Percentiles rank a stretch among this genome's conserved stretches.
Conservation (phyloP, 2,888 invertebrate genomes). For the Fabriciana adippe region DNA sequence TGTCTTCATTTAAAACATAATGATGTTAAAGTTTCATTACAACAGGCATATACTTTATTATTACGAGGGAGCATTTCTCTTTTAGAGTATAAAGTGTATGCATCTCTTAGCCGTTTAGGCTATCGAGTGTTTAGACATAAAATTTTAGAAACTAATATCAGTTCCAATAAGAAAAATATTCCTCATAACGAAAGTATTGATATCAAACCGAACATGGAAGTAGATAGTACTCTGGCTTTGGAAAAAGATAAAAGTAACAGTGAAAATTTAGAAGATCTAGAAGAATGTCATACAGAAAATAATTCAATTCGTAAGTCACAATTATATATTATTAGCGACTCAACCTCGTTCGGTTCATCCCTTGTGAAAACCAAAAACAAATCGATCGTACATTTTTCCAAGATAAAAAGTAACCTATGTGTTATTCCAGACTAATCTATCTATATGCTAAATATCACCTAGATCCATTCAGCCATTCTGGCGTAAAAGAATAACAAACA, state of each 20-base stretch:
- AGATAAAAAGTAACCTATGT: too few species aligned
- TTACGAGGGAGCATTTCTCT: constrained; percentile 60
- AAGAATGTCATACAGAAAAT: neutral
- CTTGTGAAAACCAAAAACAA: too few species aligned
- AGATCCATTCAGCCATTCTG: too few species aligned
- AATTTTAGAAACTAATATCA: constrained; percentile 4
- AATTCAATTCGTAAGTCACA: neutral
- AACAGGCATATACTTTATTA: constrained; percentile 84
- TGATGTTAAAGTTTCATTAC: constrained; percentile 83
- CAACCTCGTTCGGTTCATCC: too few species aligned
- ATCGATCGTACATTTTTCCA: too few species aligned
- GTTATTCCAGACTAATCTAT: too few species aligned
- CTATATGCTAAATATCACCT: too few species aligned
- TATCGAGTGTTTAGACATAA: constrained; percentile 79
- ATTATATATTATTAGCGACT: neutral
- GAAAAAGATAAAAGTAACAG: constrained; percentile 3
- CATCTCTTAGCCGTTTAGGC: constrained; percentile 81
- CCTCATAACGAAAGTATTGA: constrained; percentile 4
- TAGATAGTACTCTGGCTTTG: neutral
- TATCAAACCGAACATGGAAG: neutral
- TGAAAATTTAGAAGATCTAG: neutral
- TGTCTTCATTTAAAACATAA: constrained; percentile 82
- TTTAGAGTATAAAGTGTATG: constrained; percentile 82
- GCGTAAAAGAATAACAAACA: too few species aligned
- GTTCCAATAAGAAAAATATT: neutral